These are phyloP conservation scores for Deilephila elpenor DNA, from an alignment of 2,888 invertebrate genomes.

Conservation along the genomic window DNA sequence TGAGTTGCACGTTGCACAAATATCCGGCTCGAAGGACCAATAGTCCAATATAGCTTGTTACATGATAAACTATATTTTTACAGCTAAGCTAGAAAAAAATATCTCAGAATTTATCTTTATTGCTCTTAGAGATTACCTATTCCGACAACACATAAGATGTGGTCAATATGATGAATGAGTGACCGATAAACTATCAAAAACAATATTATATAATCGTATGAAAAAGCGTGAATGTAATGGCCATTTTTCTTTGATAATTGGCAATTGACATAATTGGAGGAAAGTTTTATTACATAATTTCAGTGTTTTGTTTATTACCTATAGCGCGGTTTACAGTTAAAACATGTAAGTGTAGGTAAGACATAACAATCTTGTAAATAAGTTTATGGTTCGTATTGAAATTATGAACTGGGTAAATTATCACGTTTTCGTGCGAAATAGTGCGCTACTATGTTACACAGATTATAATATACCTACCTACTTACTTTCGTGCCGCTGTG, in stretches of 20 bases:
- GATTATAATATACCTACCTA: slow-evolving; percentile 1
- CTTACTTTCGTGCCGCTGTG: not conserved
- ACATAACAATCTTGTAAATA: slow-evolving; percentile 1
- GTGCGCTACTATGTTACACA: slow-evolving; percentile 15
- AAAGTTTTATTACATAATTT: not conserved
- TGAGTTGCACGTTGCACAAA: slow-evolving; percentile 77
- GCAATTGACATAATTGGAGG: not conserved
- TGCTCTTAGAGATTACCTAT: not conserved
- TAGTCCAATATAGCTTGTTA: slow-evolving; percentile 37
- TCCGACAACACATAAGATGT: no score
- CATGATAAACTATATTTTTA: slow-evolving; percentile 54
- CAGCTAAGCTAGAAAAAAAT: slow-evolving; percentile 41
- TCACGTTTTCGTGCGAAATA: slow-evolving; percentile 23
- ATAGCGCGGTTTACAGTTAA: not conserved
- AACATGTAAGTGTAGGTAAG: not conserved
- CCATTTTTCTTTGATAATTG: not conserved
- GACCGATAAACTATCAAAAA: not conserved
- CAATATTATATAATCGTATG: not conserved
- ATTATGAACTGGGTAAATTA: slow-evolving; percentile 13
- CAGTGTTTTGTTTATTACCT: not conserved
- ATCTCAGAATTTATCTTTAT: slow-evolving; percentile 33
- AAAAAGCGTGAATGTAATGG: not conserved
- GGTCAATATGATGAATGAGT: not conserved
- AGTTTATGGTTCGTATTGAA: slow-evolving; percentile 5
- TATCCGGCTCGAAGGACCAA: slow-evolving; percentile 70